These are phyloP conservation scores for Benitochromis conjunctus DNA, from an alignment of 2,113 vertebrate species.

Conservation along the genomic window DNA sequence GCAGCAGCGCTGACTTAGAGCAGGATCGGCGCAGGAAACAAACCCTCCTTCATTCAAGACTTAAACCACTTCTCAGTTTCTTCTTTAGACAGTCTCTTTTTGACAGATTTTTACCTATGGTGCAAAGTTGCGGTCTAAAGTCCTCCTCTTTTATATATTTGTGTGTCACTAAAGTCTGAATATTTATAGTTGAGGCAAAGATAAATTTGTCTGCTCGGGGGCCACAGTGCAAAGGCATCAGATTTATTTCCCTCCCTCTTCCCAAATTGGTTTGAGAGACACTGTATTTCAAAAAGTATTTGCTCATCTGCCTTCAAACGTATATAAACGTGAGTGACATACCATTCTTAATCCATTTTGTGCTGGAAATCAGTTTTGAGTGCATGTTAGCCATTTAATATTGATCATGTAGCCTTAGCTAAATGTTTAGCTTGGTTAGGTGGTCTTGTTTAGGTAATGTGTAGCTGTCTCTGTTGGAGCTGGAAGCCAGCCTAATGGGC, in stretches of 20 bases:
- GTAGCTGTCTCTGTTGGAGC: not conserved
- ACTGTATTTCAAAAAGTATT: not conserved
- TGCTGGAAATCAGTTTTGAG: not conserved
- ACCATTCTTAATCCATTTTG: not conserved
- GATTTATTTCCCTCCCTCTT: not conserved
- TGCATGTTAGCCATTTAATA: not conserved
- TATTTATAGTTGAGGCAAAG: not conserved
- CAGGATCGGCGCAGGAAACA: constrained; percentile 32
- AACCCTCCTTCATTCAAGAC: not conserved
- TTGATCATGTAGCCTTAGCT: not conserved
- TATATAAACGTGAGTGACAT: not conserved
- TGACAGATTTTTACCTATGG: not conserved
- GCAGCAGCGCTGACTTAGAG: constrained; percentile 23
- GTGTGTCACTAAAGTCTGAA: not conserved
- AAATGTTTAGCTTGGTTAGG: not conserved
- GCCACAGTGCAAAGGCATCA: not conserved
- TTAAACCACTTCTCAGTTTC: not conserved
- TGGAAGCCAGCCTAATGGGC: not conserved
- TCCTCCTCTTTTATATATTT: not conserved
- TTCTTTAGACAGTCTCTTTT: not conserved
- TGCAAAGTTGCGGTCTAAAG: not conserved
- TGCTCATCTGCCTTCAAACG: not conserved
- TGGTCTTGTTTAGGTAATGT: not conserved
- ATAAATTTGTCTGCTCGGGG: not conserved
- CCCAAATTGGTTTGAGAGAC: not conserved